Evolutionary conservation across 2,797 vertebrate species (phyloP), one percentile per base, ranked within the genome.

Genomic region (Triplophysa bombifrons): DNA sequence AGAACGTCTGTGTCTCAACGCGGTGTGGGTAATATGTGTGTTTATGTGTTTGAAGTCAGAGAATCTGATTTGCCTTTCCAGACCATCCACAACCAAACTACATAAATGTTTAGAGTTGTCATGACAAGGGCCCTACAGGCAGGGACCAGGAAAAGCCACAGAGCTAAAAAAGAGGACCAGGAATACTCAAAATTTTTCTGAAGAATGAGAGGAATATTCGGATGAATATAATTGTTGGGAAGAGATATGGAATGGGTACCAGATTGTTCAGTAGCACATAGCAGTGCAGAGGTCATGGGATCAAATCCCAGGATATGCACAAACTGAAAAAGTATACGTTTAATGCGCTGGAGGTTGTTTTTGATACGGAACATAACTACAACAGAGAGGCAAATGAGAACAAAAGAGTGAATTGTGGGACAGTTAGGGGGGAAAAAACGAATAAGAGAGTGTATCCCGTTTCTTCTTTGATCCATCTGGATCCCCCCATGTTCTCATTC

Each of bases 41-140:
- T 76, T 77, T n/a, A 2, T 65, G 56, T 71, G 64, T 68, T 50
- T 25, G 50, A 58, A 65, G 22, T 65, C 13, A 56, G 22, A 72
- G 19, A 79, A 46, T 63, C 20, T 66, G 27, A 27, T 30, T 73
- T 78, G 73, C 65, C 82, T 60, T 56, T 69, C 78, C 50, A 55
- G 61, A 55, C 51, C 30, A 16, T 80, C 67, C 74, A 78, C 68
- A 56, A 72, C 81, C 67, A 81, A 72, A 14, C 85, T 86, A 82
- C 84, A 90, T 89, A 89, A 87, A 91, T 92, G 92, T 92, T 92
- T 92, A 86, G 83, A 74, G 91, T 93, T 88, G 91, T 89, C 90
- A 92, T 90, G 88, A 88, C 19, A 61, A 91, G 64, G 6, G 77
- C 74, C 73, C 63, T 78, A 27, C 22, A 81, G 53, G 63, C 75